A percentile compares a stretch with the other conserved stretches of the same genome.
Conservation (phyloP, 2,797 vertebrate genomes). For the Xenopus petersii region DNA sequence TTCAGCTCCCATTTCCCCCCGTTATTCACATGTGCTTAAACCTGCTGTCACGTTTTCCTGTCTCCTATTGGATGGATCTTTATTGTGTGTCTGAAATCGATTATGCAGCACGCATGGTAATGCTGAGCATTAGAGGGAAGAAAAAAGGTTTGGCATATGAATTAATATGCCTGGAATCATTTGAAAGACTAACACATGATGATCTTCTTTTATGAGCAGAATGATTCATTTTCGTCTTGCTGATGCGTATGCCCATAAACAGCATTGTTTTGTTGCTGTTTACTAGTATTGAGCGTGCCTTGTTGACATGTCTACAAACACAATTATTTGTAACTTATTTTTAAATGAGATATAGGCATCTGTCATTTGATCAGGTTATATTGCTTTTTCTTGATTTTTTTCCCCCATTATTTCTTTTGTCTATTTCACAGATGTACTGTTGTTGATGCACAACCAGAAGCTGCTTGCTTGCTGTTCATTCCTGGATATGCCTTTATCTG, state of each 20-base stretch:
- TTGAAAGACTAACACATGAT: conserved; percentile 22
- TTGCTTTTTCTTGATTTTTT: not conserved
- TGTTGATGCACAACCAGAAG: conserved; percentile 16
- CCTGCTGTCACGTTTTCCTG: conserved; percentile 21
- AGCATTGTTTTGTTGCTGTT: not conserved
- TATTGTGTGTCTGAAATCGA: conserved; percentile 34
- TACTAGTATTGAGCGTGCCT: not conserved
- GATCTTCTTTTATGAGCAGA: conserved; percentile 23
- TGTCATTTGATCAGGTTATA: conserved; percentile 24
- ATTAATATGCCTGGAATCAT: conserved; percentile 38
- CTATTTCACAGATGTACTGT: conserved; percentile 14
- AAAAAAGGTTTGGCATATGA: conserved; percentile 36
- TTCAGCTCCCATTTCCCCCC: conserved; percentile 4
- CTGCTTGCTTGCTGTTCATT: conserved; percentile 22
- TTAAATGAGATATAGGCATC: not conserved
- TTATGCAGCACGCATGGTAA: conserved; percentile 35
- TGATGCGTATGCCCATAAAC: not conserved
- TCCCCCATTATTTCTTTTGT: not conserved
- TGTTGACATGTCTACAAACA: no score
- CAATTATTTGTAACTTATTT: not conserved
- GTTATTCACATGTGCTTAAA: conserved; percentile 24
- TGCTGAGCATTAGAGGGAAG: conserved; percentile 21
- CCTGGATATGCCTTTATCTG: conserved; percentile 27
- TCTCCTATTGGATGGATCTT: conserved; percentile 27
- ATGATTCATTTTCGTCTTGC: not conserved